Percentiles rank a stretch among this genome's conserved stretches.
Conservation (phyloP, 30 jellyfish, hydroid and myxozoan genomes). For the Morbakka virulenta region DNA sequence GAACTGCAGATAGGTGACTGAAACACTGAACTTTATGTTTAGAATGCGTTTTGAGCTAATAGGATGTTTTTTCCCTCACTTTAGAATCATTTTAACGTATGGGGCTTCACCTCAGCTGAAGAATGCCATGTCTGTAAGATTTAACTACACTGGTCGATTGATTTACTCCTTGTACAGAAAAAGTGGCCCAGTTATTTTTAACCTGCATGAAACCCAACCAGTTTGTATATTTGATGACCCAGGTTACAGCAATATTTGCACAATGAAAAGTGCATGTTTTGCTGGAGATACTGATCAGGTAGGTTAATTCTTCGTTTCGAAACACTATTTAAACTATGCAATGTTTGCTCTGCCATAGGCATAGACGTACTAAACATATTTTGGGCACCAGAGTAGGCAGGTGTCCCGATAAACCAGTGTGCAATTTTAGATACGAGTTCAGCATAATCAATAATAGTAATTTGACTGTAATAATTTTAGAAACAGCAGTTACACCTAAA, state of each 20-base stretch:
- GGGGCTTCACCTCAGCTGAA: slow-evolving; percentile 49
- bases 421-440: too few species aligned
- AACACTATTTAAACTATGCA: too few species aligned
- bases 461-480: too few species aligned
- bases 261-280: slow-evolving; percentile 89
- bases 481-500: too few species aligned
- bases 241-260: slow-evolving; percentile 69
- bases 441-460: too few species aligned
- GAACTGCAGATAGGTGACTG: too few species aligned
- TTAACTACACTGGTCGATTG: slow-evolving; percentile 69
- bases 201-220: slow-evolving; percentile 30
- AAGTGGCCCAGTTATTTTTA: slow-evolving; percentile 70
- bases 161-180: slow-evolving; percentile 66
- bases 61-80: too few species aligned
- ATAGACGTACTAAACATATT: too few species aligned
- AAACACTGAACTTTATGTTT: too few species aligned
- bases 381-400: background rate
- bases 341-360: too few species aligned
- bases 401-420: too few species aligned
- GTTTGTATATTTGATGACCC: slow-evolving; percentile 43
- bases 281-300: slow-evolving; percentile 94
- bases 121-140: slow-evolving; percentile 92
- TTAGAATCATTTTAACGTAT: slow-evolving; percentile 33
- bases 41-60: too few species aligned
- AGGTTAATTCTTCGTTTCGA: background rate